A percentile compares a stretch with the other conserved stretches of the same genome.
These are phyloP conservation scores for Charanyca ferruginea DNA, from an alignment of 2,888 invertebrate species.

Conservation along the genomic window DNA sequence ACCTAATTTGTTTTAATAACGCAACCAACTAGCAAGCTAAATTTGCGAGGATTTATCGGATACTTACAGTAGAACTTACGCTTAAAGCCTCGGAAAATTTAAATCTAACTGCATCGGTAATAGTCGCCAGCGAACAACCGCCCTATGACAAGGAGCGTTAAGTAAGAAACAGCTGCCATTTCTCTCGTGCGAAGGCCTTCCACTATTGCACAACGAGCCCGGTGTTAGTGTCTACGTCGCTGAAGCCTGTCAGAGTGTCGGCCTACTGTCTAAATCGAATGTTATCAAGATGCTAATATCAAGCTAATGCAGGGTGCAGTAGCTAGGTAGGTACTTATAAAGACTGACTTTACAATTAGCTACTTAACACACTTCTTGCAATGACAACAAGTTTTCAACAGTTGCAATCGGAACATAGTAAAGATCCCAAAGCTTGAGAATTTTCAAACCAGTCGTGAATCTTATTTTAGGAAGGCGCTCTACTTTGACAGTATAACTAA, in stretches of 20 bases:
- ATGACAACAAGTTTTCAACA: conserved; percentile 23
- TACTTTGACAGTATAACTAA: conserved; percentile 42
- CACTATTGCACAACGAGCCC: conserved; percentile 82
- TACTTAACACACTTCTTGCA: conserved; percentile 7
- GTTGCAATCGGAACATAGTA: conserved; percentile 2
- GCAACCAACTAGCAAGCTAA: conserved; percentile 51
- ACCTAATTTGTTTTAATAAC: conserved; percentile 62
- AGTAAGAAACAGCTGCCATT: conserved; percentile 86
- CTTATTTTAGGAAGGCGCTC: conserved; percentile 33
- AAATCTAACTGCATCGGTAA: conserved; percentile 69
- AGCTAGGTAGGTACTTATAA: neutral
- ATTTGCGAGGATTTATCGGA: too few species aligned
- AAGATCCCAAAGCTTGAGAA: conserved; percentile 9
- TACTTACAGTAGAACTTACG: conserved; percentile 55
- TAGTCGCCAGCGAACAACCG: conserved; percentile 76
- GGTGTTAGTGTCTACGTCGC: conserved; percentile 69
- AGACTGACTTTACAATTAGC: too few species aligned
- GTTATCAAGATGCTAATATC: conserved; percentile 53
- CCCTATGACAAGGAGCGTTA: conserved; percentile 83
- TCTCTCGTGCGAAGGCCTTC: conserved; percentile 88
- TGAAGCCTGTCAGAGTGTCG: conserved; percentile 65
- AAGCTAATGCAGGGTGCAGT: conserved; percentile 16
- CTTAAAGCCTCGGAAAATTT: conserved; percentile 70
- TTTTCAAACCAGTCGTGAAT: conserved; percentile 13
- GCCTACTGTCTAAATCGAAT: conserved; percentile 64